Evolutionary conservation across 1,140 invertebrate genomes (phyloP).

Genomic region (Pissodes strobi): DNA sequence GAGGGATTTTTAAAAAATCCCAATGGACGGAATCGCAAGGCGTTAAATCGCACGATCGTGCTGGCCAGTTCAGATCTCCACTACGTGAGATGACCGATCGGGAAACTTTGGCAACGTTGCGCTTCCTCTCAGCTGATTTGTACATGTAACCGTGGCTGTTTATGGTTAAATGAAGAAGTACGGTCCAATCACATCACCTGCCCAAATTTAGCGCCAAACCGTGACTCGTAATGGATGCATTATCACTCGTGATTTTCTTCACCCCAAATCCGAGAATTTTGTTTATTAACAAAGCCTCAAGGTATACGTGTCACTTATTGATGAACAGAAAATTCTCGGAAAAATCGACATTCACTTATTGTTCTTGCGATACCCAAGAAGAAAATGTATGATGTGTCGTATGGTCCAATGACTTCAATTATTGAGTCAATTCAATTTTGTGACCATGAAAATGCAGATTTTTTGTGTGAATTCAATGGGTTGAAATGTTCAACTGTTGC

Average conservation of each 20-base stretch:
- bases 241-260: background rate
- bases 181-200: background rate
- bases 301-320: no score
- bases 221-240: background rate
- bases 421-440: no score
- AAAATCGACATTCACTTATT: background rate
- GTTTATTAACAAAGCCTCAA: background rate
- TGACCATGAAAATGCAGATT: background rate
- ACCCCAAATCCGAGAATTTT: background rate
- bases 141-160: no score
- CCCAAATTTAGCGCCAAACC: background rate
- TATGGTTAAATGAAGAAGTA: no score
- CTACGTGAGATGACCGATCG: no score
- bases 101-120: no score
- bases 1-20: background rate
- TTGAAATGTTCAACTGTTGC: background rate
- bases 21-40: background rate
- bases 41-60: background rate
- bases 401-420: no score
- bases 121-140: no score
- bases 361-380: background rate
- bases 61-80: background rate
- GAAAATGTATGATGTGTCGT: background rate
- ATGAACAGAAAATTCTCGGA: background rate
- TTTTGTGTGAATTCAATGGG: background rate